phyloP scores from a whole-genome alignment of 2,888 invertebrate genomes.

The Diachrysia chrysitis region DNA sequence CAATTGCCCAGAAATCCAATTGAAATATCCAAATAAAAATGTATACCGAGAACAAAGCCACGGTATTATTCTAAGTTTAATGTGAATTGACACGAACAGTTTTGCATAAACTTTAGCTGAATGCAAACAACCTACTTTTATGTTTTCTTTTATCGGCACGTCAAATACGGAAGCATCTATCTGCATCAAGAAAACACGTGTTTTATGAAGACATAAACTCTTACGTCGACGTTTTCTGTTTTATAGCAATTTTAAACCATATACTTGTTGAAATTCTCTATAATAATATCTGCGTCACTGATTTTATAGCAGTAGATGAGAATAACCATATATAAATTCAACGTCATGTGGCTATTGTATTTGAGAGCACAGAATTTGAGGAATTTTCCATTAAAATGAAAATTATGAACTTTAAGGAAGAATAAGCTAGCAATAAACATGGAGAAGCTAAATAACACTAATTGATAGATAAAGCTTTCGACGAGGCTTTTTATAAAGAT shows the following conservation, averaged over 20 bases:
- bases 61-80: background rate
- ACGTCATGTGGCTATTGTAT: background rate
- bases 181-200: constrained; percentile 34
- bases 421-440: no score
- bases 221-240: constrained; percentile 25
- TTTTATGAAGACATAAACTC: constrained; percentile 51
- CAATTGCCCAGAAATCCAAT: no score
- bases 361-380: background rate
- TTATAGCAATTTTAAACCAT: constrained; percentile 43
- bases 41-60: background rate
- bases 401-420: background rate
- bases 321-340: constrained; percentile 16
- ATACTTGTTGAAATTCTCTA: constrained; percentile 38
- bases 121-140: constrained; percentile 32
- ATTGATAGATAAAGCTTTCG: no score
- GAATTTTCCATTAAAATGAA: background rate
- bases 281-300: constrained; percentile 30
- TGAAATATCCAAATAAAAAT: background rate
- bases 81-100: background rate
- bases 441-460: no score
- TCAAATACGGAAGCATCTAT: constrained; percentile 22
- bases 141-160: constrained; percentile 23
- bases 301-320: constrained; percentile 24
- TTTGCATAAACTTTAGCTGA: constrained; percentile 34
- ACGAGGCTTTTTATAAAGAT: no score